Evolutionary conservation across 2,797 vertebrate species (phyloP).

Genomic region (Melopsittacus undulatus): DNA sequence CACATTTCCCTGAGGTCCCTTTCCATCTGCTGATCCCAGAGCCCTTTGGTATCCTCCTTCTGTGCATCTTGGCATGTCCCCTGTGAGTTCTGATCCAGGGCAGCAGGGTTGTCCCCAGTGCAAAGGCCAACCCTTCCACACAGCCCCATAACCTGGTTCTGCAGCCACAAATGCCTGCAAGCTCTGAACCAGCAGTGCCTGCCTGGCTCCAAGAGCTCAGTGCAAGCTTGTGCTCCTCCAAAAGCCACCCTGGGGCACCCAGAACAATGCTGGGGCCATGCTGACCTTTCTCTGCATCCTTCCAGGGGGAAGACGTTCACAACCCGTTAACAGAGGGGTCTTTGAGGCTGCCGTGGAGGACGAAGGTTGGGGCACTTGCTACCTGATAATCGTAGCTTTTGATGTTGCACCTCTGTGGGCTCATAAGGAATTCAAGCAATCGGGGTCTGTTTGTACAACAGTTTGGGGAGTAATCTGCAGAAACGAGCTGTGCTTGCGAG

Average conservation of each 20-base stretch:
- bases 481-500: slow-evolving; percentile 84
- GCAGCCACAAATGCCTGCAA: neutral
- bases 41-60: neutral
- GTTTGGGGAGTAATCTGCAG: slow-evolving; percentile 80
- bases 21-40: neutral
- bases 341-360: slow-evolving; percentile 35
- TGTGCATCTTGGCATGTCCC: neutral
- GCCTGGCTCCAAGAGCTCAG: rapidly evolving
- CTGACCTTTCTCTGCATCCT: slow-evolving; percentile 49
- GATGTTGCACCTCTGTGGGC: slow-evolving; percentile 76
- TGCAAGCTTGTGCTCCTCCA: rapidly evolving
- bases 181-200: neutral
- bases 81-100: neutral
- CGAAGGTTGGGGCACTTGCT: slow-evolving; percentile 72
- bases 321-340: slow-evolving; percentile 68
- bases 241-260: neutral
- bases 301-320: slow-evolving; percentile 92
- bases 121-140: neutral
- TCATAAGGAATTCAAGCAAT: slow-evolving; percentile 76
- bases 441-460: slow-evolving; percentile 76
- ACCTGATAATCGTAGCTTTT: slow-evolving; percentile 76
- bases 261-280: rapidly evolving
- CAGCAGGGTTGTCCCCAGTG: neutral
- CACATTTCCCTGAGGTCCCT: rapidly evolving
- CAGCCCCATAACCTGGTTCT: neutral